Conservation (phyloP, 2,888 invertebrate genomes). For the Imbricaverruca yamaguchii region DNA sequence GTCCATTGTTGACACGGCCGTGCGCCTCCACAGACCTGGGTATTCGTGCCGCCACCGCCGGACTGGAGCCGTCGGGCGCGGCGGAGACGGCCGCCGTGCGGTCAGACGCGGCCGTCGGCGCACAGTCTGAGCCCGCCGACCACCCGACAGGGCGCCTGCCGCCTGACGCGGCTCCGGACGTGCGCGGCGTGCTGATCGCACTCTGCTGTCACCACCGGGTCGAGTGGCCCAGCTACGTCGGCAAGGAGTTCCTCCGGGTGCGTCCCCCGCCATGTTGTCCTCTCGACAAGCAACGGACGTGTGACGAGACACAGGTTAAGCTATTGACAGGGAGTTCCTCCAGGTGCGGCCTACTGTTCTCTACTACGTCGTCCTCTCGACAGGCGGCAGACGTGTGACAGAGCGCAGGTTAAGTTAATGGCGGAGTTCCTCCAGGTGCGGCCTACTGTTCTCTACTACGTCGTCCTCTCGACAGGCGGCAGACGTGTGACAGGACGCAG, state of each 20-base stretch:
- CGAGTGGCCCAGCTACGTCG: constrained; percentile 60
- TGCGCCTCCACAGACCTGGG: constrained; percentile 24
- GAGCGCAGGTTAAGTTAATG: too few species aligned
- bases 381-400: too few species aligned
- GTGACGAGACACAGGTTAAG: too few species aligned
- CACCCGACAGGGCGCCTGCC: background rate
- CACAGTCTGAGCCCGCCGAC: background rate
- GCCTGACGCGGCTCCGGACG: constrained; percentile 35
- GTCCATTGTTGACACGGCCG: constrained; percentile 18
- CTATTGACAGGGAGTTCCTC: too few species aligned
- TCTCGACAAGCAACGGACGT: too few species aligned
- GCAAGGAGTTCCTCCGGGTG: constrained; percentile 53
- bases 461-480: too few species aligned
- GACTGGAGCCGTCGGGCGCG: background rate
- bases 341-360: too few species aligned
- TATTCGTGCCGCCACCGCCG: background rate
- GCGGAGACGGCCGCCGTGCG: background rate
- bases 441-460: too few species aligned
- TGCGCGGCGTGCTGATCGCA: constrained; percentile 61
- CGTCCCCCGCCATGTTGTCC: constrained; percentile 10
- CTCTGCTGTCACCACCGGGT: constrained; percentile 89
- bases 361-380: too few species aligned
- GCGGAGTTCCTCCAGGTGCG: too few species aligned
- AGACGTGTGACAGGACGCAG: too few species aligned
- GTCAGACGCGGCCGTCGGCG: background rate